Percentiles rank a stretch among this genome's conserved stretches.
Conservation (phyloP, 2,888 invertebrate genomes). For the Agriotes lineatus region DNA sequence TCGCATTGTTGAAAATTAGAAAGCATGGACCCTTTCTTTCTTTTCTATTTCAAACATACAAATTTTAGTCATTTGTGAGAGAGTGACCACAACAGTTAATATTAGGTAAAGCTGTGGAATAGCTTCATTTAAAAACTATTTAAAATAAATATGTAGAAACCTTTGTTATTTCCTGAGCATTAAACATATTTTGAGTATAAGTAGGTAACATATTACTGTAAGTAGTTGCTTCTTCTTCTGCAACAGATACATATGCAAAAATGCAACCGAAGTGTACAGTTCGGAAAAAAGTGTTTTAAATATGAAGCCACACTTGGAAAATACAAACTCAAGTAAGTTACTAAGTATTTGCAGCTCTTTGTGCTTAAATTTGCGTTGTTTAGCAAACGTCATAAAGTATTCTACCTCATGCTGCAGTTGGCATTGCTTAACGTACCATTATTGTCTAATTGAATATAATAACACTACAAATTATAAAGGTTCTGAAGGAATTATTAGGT, state of each 20-base stretch:
- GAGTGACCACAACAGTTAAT: background rate
- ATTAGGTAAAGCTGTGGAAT: background rate
- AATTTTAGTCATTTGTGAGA: slow-evolving; percentile 14
- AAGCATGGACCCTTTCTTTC: slow-evolving; percentile 55
- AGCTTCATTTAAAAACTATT: background rate
- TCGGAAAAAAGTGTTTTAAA: slow-evolving; percentile 15
- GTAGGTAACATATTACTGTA: background rate
- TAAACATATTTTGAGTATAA: no score
- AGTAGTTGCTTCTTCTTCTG: background rate
- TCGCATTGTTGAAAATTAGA: slow-evolving; percentile 61
- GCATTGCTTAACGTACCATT: slow-evolving; percentile 3
- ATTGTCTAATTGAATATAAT: slow-evolving; percentile 3
- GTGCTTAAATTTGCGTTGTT: no score
- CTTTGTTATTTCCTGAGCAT: no score
- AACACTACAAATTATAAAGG: background rate
- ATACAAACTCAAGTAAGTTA: slow-evolving; percentile 31
- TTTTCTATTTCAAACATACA: slow-evolving; percentile 17
- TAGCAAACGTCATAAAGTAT: background rate
- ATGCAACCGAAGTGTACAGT: slow-evolving; percentile 22
- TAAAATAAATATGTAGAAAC: background rate
- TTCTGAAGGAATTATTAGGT: slow-evolving; percentile 15
- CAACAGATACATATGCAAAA: slow-evolving; percentile 22
- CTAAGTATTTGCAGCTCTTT: no score
- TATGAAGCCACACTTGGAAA: slow-evolving; percentile 31
- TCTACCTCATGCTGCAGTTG: background rate